Base-by-base conservation (phyloP, 2,888 invertebrate species). In the Thera britannica region DNA sequence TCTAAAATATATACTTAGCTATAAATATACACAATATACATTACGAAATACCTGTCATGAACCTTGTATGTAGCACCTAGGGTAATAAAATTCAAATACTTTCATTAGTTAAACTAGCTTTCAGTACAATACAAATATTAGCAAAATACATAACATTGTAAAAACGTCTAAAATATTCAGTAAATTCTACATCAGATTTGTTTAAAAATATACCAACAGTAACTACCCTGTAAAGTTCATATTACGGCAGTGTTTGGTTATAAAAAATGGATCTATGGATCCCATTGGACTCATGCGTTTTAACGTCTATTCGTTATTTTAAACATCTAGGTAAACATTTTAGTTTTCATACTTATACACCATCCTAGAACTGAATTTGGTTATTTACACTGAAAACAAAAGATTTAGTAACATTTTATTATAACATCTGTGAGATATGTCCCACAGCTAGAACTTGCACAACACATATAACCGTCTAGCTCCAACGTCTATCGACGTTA, bases 21-120 rank as follows among this genome's bases (percentile, higher is more conserved):
- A 70, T 61, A 49, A 70, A 66, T 64, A 71, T 69, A 74, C 67
- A 66, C 62, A 58, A 70, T 70, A 70, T 70, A 74, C 62, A 74
- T 73, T 65, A 72, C 66, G 52, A 66, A 66, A 72, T 73, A 75
- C 71, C 70, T 73, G 70, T 49, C 36, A 59, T 67, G 57, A 58
- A 67, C 68, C 75, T 74, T 75, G 74, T 72, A 76, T 68, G 72
- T 74, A 76, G 68, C 72, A 73, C 72, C 75, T 76, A 75, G 54
- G 23, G 68, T 74, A 70, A 36, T 72, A 67, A 72, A 73, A 72
- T 68, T 66, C 51, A 71, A 70, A 67, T 58, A 69, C 55, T 66
- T 64, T 55, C 23, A 72, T 72, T 68, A 73, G 64, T 68, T 65
- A 67, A 65, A 68, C 67, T 75, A 75, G 72, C 70, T 66, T 56